Evolutionary conservation across 2,113 vertebrate species (phyloP).

Genomic region (Xenopus laevis): DNA sequence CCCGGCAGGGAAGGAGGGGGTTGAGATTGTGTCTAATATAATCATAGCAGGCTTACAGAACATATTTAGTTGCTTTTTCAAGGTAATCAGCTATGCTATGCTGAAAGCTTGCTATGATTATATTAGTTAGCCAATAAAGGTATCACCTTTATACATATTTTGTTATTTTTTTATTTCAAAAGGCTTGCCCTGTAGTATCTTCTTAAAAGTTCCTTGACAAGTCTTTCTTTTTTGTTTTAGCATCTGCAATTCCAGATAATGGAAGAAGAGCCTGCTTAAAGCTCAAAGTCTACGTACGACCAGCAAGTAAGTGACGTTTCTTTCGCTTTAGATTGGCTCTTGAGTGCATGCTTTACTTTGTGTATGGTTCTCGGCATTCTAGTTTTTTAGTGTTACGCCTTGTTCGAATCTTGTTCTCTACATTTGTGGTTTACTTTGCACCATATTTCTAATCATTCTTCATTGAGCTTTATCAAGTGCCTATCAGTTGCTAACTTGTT

Average conservation of each 20-base stretch:
- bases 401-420: constrained; percentile 62
- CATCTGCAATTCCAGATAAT: constrained; percentile 90
- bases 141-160: too few relatives aligned
- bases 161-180: too few relatives aligned
- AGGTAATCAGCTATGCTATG: too few relatives aligned
- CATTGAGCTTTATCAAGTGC: constrained; percentile 66
- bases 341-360: constrained; percentile 55
- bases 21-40: too few relatives aligned
- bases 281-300: constrained; percentile 95
- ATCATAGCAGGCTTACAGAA: too few relatives aligned
- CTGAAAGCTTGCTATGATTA: too few relatives aligned
- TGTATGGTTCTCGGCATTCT: constrained; percentile 58
- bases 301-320: constrained; percentile 86
- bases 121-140: too few relatives aligned
- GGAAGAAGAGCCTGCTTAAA: constrained; percentile 94
- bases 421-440: constrained; percentile 59
- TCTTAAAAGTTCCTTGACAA: not conserved
- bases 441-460: constrained; percentile 63
- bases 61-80: too few relatives aligned
- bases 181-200: too few relatives aligned
- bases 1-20: too few relatives aligned
- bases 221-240: constrained; percentile 61
- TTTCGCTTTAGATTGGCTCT: constrained; percentile 54
- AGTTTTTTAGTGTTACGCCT: constrained; percentile 57
- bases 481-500: constrained; percentile 74